Evolutionary conservation across 1,140 invertebrate species (phyloP).

Genomic region (Drosophila varians): DNA sequence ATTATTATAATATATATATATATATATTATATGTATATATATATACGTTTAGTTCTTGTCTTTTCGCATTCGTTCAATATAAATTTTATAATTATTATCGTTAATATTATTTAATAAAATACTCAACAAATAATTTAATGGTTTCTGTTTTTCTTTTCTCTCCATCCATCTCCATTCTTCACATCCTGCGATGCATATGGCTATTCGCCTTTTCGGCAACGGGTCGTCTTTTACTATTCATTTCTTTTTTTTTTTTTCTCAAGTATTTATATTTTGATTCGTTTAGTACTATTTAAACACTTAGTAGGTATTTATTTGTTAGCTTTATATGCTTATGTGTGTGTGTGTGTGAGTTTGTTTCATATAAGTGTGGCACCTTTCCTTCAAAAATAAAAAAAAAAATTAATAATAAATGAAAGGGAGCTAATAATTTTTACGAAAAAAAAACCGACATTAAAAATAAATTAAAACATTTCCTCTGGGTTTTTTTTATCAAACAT

Average conservation of each 20-base stretch:
- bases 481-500: constrained; percentile 58
- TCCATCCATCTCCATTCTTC: not conserved
- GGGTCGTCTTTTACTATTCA: constrained; percentile 1
- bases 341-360: constrained; percentile 9
- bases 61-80: constrained; percentile 49
- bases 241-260: constrained; percentile 30
- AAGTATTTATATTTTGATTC: constrained; percentile 54
- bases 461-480: constrained; percentile 15
- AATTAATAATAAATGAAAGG: constrained; percentile 2
- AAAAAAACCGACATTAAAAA: constrained; percentile 6
- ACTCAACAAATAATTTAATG: constrained; percentile 78
- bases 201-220: not conserved
- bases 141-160: constrained; percentile 23
- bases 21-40: constrained; percentile 27
- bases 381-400: constrained; percentile 12
- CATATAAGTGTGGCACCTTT: constrained; percentile 16
- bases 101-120: constrained; percentile 73
- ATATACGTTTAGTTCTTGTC: constrained; percentile 36
- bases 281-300: constrained; percentile 74
- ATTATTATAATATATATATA: constrained; percentile 15
- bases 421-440: not conserved
- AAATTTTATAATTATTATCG: constrained; percentile 61
- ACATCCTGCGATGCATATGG: constrained; percentile 5
- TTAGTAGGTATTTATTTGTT: constrained; percentile 63
- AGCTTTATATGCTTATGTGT: constrained; percentile 39